Evolutionary conservation across 2,113 vertebrate genomes (phyloP).

Genomic region (Psittacula cyanocephala): DNA sequence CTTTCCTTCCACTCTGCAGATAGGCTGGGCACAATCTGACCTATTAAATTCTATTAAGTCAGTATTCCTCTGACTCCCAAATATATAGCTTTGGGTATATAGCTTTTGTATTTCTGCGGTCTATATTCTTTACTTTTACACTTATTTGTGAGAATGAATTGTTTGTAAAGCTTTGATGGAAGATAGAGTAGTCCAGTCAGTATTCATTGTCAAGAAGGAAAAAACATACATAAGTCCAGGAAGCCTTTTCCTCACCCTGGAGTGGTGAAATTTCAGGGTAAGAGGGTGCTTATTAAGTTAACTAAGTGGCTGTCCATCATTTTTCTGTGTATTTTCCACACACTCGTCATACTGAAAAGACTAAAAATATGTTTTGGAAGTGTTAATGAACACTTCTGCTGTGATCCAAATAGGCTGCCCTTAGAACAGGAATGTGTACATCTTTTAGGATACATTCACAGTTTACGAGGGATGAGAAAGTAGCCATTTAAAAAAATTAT

Average conservation of each 20-base stretch:
- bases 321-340: background rate
- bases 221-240: background rate
- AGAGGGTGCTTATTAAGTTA: background rate
- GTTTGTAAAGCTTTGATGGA: background rate
- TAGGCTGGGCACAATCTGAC: background rate
- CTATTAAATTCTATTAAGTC: background rate
- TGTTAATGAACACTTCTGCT: background rate
- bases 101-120: background rate
- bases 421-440: background rate
- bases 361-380: background rate
- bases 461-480: background rate
- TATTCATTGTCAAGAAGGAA: background rate
- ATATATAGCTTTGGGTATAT: background rate
- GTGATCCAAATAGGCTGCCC: background rate
- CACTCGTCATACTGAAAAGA: background rate
- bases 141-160: background rate
- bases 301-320: background rate
- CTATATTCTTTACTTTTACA: background rate
- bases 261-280: background rate
- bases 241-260: background rate
- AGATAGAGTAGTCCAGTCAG: background rate
- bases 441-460: constrained; percentile 10
- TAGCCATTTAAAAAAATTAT: background rate
- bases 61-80: background rate
- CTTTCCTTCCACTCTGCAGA: background rate